These are phyloP conservation scores for Emydocephalus ijimae DNA, from an alignment of 2,113 vertebrate species.

Conservation along the genomic window DNA sequence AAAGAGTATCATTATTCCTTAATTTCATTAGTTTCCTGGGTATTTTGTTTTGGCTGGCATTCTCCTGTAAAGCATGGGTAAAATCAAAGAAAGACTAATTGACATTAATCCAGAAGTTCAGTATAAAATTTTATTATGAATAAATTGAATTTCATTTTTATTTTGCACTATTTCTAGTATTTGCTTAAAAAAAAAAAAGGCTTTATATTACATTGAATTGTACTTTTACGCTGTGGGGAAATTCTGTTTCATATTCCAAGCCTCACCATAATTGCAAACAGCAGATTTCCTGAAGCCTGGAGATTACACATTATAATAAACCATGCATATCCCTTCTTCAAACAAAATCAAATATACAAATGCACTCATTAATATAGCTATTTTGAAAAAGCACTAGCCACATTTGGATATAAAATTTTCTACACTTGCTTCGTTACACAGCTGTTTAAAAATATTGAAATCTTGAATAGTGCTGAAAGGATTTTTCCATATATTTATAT, in stretches of 20 bases:
- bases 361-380: constrained; percentile 48
- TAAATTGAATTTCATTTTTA: constrained; percentile 43
- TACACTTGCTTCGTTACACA: constrained; percentile 61
- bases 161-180: constrained; percentile 46
- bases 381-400: constrained; percentile 50
- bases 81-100: neutral
- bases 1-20: neutral
- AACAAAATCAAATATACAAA: constrained; percentile 49
- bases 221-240: constrained; percentile 28
- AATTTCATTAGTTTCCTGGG: neutral
- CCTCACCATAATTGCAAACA: constrained; percentile 29
- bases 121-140: constrained; percentile 64
- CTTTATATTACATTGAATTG: neutral
- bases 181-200: constrained; percentile 43
- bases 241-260: constrained; percentile 29
- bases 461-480: constrained; percentile 59
- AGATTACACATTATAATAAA: neutral
- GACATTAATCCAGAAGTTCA: constrained; percentile 21
- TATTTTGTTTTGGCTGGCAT: neutral
- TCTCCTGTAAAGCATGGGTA: neutral
- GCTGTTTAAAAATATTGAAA: constrained; percentile 65
- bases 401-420: constrained; percentile 45
- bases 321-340: constrained; percentile 50
- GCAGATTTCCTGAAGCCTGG: constrained; percentile 17
- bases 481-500: constrained; percentile 20